Evolutionary conservation across 2,797 vertebrate species (phyloP).

Genomic region (Melanogrammus aeglefinus): DNA sequence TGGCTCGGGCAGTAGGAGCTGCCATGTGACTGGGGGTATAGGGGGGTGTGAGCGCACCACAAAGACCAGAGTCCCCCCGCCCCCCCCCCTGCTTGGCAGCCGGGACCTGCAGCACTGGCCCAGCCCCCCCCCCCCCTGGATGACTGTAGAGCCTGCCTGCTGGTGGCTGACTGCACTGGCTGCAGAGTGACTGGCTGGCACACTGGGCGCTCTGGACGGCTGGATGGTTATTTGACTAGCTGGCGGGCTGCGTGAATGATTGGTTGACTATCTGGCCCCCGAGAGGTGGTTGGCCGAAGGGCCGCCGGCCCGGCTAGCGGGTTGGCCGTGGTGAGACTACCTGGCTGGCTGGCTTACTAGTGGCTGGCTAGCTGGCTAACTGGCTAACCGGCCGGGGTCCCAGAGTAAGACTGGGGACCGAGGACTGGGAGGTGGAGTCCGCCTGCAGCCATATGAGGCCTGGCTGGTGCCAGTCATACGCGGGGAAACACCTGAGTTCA

Average conservation of each 20-base stretch:
- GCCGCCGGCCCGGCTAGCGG: conserved; percentile 20
- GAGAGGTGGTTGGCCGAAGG: conserved; percentile 46
- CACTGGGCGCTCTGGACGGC: neutral
- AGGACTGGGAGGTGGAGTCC: conserved; percentile 24
- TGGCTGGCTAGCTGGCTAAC: conserved; percentile 56
- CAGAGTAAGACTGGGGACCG: conserved; percentile 36
- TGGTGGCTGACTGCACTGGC: conserved; percentile 1
- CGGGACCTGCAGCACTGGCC: conserved; percentile 60
- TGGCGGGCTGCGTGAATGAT: conserved; percentile 54
- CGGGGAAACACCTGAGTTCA: conserved; percentile 32
- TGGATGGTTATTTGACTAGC: conserved; percentile 40
- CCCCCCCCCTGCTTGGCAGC: conserved; percentile 52
- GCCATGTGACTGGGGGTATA: conserved; percentile 60
- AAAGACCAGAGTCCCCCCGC: conserved; percentile 60
- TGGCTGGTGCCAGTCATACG: conserved; percentile 34
- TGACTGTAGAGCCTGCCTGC: conserved; percentile 1
- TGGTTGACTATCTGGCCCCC: conserved; percentile 25
- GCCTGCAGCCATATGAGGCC: conserved; percentile 54
- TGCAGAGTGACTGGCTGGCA: conserved; percentile 37
- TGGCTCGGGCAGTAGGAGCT: conserved; percentile 56
- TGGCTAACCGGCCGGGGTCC: conserved; percentile 50
- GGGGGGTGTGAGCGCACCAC: conserved; percentile 61
- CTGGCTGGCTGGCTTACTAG: conserved; percentile 41
- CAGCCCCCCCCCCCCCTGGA: conserved; percentile 45
- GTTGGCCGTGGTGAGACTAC: conserved; percentile 53